phyloP scores from a whole-genome alignment of 2,888 invertebrate species.

The Euzetes globulus region DNA sequence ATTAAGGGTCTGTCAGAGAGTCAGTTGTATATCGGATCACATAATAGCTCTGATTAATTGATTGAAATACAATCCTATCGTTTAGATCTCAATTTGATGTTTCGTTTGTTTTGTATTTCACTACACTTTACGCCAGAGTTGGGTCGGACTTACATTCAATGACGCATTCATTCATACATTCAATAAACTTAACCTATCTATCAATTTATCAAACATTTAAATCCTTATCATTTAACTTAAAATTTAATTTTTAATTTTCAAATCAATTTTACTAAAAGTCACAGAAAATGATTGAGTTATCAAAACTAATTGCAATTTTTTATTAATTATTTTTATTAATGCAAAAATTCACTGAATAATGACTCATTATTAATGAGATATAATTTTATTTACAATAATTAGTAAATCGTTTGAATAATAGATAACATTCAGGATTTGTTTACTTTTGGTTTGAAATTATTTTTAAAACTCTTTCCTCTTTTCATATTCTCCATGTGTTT shows the following conservation, averaged over 20 bases:
- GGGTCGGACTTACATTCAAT: background rate
- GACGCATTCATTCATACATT: background rate
- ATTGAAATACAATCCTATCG: no score
- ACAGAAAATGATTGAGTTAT: no score
- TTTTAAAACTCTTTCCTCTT: slow-evolving; percentile 33
- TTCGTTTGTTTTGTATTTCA: background rate
- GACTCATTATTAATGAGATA: background rate
- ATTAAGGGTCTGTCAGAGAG: no score
- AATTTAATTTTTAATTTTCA: no score
- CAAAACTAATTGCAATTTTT: no score
- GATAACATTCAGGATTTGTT: background rate
- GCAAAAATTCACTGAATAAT: no score
- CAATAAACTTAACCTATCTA: background rate
- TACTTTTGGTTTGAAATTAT: background rate
- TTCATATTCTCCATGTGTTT: slow-evolving; percentile 40
- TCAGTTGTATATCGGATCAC: no score
- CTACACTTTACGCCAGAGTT: background rate
- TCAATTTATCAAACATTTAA: background rate
- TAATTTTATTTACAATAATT: background rate
- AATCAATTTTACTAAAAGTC: no score
- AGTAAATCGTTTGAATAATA: background rate
- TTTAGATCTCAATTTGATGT: no score
- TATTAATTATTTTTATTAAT: no score
- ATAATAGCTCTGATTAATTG: no score
- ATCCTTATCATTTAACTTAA: no score